Evolutionary conservation across 2,113 vertebrate species (phyloP).

Genomic region (Glaucomys volans): DNA sequence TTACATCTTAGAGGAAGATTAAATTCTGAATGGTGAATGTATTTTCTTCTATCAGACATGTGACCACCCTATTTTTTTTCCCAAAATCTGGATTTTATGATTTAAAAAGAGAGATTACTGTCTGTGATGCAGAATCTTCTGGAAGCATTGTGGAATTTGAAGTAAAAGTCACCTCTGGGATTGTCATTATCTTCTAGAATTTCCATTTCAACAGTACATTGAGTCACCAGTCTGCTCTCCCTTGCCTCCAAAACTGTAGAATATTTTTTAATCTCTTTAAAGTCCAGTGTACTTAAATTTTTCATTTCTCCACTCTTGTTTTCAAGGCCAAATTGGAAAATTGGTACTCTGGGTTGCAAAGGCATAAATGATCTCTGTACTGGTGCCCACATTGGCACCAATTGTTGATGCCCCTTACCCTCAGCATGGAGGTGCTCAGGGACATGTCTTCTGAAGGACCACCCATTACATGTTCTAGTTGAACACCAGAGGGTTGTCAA

Average conservation of each 20-base stretch:
- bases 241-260: constrained; percentile 78
- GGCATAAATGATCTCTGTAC: constrained; percentile 76
- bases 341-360: constrained; percentile 65
- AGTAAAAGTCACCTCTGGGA: constrained; percentile 80
- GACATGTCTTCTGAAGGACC: constrained; percentile 80
- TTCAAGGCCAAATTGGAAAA: constrained; percentile 80
- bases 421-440: constrained; percentile 65
- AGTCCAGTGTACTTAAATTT: constrained; percentile 74
- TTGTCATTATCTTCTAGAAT: constrained; percentile 84
- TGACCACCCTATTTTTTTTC: constrained; percentile 80
- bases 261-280: constrained; percentile 72
- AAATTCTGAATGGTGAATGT: constrained; percentile 79
- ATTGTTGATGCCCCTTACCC: constrained; percentile 79
- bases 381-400: constrained; percentile 74
- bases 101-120: constrained; percentile 82
- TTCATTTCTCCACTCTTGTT: constrained; percentile 69
- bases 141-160: constrained; percentile 76
- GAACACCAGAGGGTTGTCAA: constrained; percentile 83
- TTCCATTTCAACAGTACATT: constrained; percentile 79
- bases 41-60: constrained; percentile 72
- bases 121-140: constrained; percentile 73
- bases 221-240: constrained; percentile 68
- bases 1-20: constrained; percentile 86
- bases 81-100: constrained; percentile 83
- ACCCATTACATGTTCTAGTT: constrained; percentile 77